Percentiles rank a stretch among this genome's conserved stretches.
These are phyloP conservation scores for Leucophenga maculata DNA, from an alignment of 2,888 invertebrate species.

Conservation along the genomic window DNA sequence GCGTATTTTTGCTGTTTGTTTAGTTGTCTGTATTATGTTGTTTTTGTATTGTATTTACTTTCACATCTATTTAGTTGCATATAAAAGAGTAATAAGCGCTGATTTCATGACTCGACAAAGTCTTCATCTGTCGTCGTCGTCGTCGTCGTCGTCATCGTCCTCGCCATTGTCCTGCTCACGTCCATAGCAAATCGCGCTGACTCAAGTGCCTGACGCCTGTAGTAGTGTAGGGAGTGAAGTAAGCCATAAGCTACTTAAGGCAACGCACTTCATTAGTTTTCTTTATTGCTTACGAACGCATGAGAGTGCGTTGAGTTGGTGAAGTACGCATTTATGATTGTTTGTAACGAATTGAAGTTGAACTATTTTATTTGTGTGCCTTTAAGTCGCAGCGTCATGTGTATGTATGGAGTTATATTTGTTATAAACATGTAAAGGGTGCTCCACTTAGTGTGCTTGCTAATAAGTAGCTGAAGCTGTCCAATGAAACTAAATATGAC, in stretches of 20 bases:
- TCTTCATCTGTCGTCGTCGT: no score
- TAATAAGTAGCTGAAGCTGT: neutral
- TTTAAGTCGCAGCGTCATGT: constrained; percentile 4
- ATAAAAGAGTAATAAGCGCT: constrained; percentile 58
- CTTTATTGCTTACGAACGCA: constrained; percentile 54
- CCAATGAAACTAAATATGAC: neutral
- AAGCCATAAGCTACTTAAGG: constrained; percentile 59
- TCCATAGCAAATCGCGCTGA: constrained; percentile 8
- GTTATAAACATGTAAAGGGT: neutral
- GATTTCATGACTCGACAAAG: constrained; percentile 54
- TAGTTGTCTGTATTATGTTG: neutral
- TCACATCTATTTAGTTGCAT: constrained; percentile 46
- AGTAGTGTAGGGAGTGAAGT: constrained; percentile 25
- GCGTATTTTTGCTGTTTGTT: neutral
- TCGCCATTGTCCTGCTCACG: neutral
- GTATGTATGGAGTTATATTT: no score
- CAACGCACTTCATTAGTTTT: constrained; percentile 62
- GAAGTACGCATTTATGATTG: constrained; percentile 52
- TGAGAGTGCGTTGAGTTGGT: no score
- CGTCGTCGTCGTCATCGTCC: neutral
- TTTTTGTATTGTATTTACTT: constrained; percentile 49
- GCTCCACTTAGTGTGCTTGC: constrained; percentile 3
- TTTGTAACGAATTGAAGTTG: neutral
- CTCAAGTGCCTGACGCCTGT: constrained; percentile 30
- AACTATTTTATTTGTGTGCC: no score